Evolutionary conservation across 2,113 vertebrate species (phyloP).

Genomic region (Lampris incognitus): DNA sequence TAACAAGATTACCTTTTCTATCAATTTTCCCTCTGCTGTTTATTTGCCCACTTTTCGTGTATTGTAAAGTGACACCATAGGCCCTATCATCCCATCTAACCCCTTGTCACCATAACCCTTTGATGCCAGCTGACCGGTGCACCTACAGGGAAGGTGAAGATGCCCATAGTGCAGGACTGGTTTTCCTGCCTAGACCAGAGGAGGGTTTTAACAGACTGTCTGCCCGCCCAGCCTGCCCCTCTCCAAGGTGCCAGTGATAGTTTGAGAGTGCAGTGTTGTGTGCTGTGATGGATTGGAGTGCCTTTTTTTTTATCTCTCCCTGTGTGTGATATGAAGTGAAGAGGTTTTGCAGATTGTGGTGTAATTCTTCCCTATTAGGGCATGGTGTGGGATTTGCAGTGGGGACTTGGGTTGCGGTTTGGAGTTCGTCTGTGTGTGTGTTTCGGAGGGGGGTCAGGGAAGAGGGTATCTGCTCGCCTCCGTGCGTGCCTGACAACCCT

Average conservation of each 20-base stretch:
- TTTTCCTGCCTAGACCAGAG: conserved; percentile 40
- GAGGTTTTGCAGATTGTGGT: conserved; percentile 72
- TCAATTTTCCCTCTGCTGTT: neutral
- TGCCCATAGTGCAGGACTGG: conserved; percentile 58
- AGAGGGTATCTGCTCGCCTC: conserved; percentile 8
- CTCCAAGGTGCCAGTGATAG: conserved; percentile 80
- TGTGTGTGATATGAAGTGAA: conserved; percentile 74
- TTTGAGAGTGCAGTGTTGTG: conserved; percentile 83
- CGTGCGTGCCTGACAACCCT: conserved; percentile 43
- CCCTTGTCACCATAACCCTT: conserved; percentile 49
- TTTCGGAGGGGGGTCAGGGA: conserved; percentile 13
- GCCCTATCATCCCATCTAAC: conserved; percentile 47
- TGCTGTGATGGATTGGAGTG: conserved; percentile 81
- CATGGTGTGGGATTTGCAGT: conserved; percentile 84
- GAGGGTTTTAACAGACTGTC: conserved; percentile 56
- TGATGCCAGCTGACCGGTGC: conserved; percentile 75
- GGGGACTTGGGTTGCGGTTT: conserved; percentile 61
- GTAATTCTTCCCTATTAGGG: conserved; percentile 76
- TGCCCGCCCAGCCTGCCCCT: conserved; percentile 61
- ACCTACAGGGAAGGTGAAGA: conserved; percentile 65
- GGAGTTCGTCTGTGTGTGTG: neutral
- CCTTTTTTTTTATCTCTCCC: conserved; percentile 68
- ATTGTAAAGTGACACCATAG: conserved; percentile 11
- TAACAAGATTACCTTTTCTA: neutral
- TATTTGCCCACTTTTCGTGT: neutral